Evolutionary conservation across 2,113 vertebrate species (phyloP), one percentile per base, ranked within the genome.

Genomic region (Anas platyrhynchos): DNA sequence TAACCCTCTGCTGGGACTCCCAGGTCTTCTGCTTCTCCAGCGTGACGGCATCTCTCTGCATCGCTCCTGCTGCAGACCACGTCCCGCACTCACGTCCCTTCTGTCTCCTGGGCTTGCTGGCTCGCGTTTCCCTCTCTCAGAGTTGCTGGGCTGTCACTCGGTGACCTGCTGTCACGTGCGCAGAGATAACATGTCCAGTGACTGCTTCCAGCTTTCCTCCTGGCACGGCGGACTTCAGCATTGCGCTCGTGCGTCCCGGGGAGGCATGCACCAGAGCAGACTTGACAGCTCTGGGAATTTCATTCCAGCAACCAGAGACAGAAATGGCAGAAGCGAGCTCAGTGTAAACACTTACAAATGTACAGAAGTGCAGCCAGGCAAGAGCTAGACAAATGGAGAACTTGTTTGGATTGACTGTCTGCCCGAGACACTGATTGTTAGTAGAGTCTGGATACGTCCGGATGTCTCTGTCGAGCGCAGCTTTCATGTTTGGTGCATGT

Each of bases 351-450:
- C 91, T 96, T 92, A 79, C 13, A 94, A 95, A 96, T 88, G 87
- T 96, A 93, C 94, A 95, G 94, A 97, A 97, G 91, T 97, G 93
- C 94, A 96, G 96, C 96, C 96, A 97, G 96, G 94, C 94, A 93
- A 97, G 91, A 85, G 91, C 94, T 94, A 97, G 96, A 97, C 96
- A 96, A 96, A 96, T 88, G 94, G 89, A 86, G 93, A 96, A 83
- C 91, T 96, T 97, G 96, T 96, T 97, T 97, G 95, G 95, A 95
- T 97, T 97, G 96, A 97, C 95, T 97, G 93, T 94, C 96, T 97
- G 96, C 96, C 96, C 96, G 91, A 96, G 96, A 97, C 94, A 63
- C 94, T 94, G 96, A 96, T 97, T 96, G 91, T 97, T 97, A 97
- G 95, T 93, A 97, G 96, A 97, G 96, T 96, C 96, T 97, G 96